Base-by-base conservation (phyloP, 2,113 vertebrate genomes). In the Bucco capensis region DNA sequence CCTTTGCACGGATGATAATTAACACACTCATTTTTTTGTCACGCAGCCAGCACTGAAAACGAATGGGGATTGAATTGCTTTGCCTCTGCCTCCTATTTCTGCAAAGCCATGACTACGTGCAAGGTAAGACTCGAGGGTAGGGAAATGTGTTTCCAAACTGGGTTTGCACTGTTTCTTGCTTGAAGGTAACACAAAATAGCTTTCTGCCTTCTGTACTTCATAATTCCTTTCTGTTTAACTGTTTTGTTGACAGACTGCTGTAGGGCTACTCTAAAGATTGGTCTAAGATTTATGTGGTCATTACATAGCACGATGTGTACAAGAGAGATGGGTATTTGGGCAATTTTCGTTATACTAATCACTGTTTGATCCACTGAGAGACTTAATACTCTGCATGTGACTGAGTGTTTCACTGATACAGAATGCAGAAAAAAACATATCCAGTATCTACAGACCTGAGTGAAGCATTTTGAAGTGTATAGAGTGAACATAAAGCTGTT, bases 21-120 rank as follows among this genome's bases (percentile, higher is more conserved):
- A 96, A 96, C 96, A 94, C 82, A 94, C 94, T 96, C 94, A 97
- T 90, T 33, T 67, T 96, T 96, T 81, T 96, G 87, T 96, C 96
- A 88, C 54, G 66, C 98, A 98, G 94, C 94, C 97, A 94, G 97
- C 98, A 98, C 97, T 98, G 96, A 98, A 98, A 98, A 98, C 98
- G 98, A 98, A 99, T 99, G 99, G 99, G 98, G 98, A 98, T 98
- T 98, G 97, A 98, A 97, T 97, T 98, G 96, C 97, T 99, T 92
- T 98, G 97, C 97, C 98, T 99, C 95, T 96, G 97, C 96, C 95
- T 99, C 98, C 98, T 99, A 88, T 95, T 98, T 95, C 98, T 98
- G 85, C 98, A 97, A 97, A 98, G 98, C 97, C 97, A 98, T 97
- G 95, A 95, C 96, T 93, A 95, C 92, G 98, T 97, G 89, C 98